Conservation (phyloP, 2,888 invertebrate genomes). For the Lepidocyrtinus sp. region DNA sequence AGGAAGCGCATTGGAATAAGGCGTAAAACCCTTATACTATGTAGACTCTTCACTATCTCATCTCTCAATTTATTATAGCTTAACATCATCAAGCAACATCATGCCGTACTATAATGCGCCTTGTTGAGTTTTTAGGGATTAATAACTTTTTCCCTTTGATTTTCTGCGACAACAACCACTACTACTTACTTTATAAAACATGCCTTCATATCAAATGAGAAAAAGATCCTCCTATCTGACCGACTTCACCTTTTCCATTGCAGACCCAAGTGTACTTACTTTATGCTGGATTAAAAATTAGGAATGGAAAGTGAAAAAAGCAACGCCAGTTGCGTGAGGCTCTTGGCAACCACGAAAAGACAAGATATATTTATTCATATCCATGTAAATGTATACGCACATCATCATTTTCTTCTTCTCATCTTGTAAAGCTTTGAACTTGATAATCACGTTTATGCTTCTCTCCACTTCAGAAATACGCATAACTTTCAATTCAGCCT, state of each 20-base stretch:
- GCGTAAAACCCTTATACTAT: not conserved
- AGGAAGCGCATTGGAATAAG: not conserved
- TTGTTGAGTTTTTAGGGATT: constrained; percentile 55
- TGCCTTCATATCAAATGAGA: not conserved
- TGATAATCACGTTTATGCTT: not conserved
- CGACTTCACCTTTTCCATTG: not conserved
- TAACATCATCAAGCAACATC: constrained; percentile 41
- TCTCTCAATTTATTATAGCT: constrained; percentile 33
- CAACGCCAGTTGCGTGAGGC: constrained; percentile 45
- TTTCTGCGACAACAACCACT: constrained; percentile 43
- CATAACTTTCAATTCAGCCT: not conserved
- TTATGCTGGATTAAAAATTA: constrained; percentile 21
- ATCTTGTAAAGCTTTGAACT: too few relatives aligned
- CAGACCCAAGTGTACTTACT: constrained; percentile 40
- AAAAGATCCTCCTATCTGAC: not conserved
- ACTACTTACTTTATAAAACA: not conserved
- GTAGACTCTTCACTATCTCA: not conserved
- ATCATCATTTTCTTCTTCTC: not conserved
- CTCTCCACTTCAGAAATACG: not conserved
- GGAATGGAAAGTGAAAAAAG: constrained; percentile 42
- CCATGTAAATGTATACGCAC: not conserved
- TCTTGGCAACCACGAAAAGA: constrained; percentile 24
- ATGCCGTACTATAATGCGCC: constrained; percentile 44
- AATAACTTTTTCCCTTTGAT: constrained; percentile 53
- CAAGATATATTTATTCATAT: not conserved